Evolutionary conservation across 2,888 invertebrate genomes (phyloP), one percentile per base, ranked within the genome.

Genomic region (Andrena bucephala): DNA sequence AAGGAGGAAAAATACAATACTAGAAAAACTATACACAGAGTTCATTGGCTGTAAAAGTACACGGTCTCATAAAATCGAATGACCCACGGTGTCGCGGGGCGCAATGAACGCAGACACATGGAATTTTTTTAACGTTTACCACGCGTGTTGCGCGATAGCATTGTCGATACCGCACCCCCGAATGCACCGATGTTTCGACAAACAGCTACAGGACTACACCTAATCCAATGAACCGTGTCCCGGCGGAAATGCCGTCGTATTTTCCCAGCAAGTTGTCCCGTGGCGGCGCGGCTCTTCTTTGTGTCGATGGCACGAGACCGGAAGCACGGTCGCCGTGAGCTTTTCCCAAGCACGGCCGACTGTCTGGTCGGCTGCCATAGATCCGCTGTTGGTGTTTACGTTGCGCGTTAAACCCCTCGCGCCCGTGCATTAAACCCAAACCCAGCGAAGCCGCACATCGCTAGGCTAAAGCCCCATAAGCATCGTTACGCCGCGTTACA

Each of bases 401-500:
- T 85, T 91, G 83, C 85, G 86, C 81, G 86, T 88, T 92, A 91
- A 91, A 88, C 87, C 87, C 82, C 75, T 80, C 82, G 89, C 84
- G 85, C 67, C 88, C 42, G 84, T 81, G 91, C 90, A 90, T 92
- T 92, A 92, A 91, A 83, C 89, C 85, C 86, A 87, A 89, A 89
- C 83, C 88, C 77, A 66, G 81, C 83, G 89, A 89, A 90, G 89
- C 90, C 90, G 85, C 91, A 88, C 89, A 89, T 87, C 81, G 88
- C 81, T 74, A 67, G 54, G 76, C 88, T 87, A 91, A 91, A 91
- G 91, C 90, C 89, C 90, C 89, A 85, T 91, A 89, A 92, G 91
- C 90, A 87, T 90, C 89, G 91, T 90, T 90, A 90, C 89, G 88
- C 90, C 86, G 84, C 89, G 90, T 91, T 92, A 90, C 91, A 86